Evolutionary conservation across 2,113 vertebrate genomes (phyloP), one percentile per base, ranked within the genome.

Genomic region (Albula goreensis): DNA sequence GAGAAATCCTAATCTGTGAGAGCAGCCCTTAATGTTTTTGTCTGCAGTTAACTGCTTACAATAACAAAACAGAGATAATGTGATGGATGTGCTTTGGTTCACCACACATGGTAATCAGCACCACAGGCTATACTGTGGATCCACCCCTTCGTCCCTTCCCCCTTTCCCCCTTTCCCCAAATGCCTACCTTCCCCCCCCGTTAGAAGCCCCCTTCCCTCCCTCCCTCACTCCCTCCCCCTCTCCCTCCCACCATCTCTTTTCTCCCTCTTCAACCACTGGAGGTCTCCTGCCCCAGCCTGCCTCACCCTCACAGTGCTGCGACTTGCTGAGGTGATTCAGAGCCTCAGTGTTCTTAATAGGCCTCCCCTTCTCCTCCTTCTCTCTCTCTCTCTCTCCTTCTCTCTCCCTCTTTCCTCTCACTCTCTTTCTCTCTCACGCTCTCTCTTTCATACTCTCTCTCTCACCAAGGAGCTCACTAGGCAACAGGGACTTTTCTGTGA

Each of bases 401-500:
- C 85, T 89, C 78, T 41, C 31, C 31, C 31, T 41, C 31, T 41
- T 41, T 86, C 89, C 81, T 6, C 2, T 82, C 89, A 80, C 90
- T 89, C 87, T 87, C 91, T 86, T 84, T 41, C 31, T 0, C 31
- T 66, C 60, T 50, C 60, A 19, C 60, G 12, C 7, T 66, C 60
- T 66, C 15, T 66, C 60, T 60, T 3, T 60, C 57, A 3, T 3
- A 15, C 57, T 12, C 19, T 66, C 60, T 50, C 60, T 78, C 22
- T 19, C 2, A 9, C 70, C 31, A n/a, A 31, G 22, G 80, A 81
- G 53, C 53, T 79, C 79, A 80, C 52, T 22, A 50, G 49, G 78
- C 4, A 50, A 86, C 84, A 90, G 91, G 77, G 89, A 91, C 90
- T 90, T 88, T 83, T 12, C 82, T 84, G 88, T 81, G 86, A 49